phyloP scores from a whole-genome alignment of 92 coral and sea anemone species.

The Pocillopora meandrina region DNA sequence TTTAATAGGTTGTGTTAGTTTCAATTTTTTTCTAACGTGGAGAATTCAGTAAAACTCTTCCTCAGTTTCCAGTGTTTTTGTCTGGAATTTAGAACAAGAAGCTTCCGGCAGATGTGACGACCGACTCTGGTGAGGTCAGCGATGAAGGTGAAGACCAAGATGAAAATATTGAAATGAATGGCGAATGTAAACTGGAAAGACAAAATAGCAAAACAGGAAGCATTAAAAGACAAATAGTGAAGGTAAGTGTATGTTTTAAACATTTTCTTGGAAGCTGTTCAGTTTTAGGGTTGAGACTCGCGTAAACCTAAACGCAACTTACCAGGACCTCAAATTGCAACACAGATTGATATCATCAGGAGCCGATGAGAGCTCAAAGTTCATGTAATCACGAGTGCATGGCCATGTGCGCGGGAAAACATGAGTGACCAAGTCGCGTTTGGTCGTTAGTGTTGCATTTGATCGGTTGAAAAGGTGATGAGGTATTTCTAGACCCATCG shows the following conservation, averaged over 20 bases:
- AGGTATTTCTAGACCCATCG: no score
- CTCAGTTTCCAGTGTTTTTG: background rate
- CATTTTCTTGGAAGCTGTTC: no score
- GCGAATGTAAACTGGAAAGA: constrained; percentile 71
- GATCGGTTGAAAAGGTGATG: no score
- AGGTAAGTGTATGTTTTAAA: constrained; percentile 42
- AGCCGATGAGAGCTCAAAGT: no score
- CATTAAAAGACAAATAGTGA: constrained; percentile 73
- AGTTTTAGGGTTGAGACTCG: no score
- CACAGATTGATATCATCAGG: no score
- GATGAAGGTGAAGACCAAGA: constrained; percentile 93
- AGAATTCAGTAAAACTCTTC: background rate
- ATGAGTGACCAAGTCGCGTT: no score
- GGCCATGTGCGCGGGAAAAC: no score
- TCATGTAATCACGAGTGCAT: no score
- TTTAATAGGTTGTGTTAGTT: background rate
- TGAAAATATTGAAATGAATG: constrained; percentile 62
- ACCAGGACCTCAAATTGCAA: no score
- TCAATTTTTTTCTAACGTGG: background rate
- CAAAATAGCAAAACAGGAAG: constrained; percentile 80
- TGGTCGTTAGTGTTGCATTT: no score
- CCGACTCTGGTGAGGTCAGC: constrained; percentile 90
- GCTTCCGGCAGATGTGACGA: constrained; percentile 72
- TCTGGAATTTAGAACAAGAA: constrained; percentile 78
- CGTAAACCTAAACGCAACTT: no score